phyloP scores from a whole-genome alignment of 2,797 vertebrate genomes.

The Sebastes taczanowskii region DNA sequence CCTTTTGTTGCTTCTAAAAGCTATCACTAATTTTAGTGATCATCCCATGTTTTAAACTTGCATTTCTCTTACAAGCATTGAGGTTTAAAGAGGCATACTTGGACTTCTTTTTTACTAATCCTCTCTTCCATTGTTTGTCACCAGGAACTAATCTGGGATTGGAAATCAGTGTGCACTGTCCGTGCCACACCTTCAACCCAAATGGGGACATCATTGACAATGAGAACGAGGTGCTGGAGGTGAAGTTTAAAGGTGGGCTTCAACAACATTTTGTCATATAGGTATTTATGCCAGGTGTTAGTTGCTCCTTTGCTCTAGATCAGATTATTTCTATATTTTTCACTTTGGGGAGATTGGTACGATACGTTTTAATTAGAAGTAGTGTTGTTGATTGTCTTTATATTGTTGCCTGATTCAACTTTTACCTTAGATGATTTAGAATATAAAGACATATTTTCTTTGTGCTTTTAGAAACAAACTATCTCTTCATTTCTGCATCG shows the following conservation, averaged over 20 bases:
- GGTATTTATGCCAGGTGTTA: not conserved
- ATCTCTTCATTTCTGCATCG: not conserved
- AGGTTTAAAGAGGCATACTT: not conserved
- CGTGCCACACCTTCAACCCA: conserved; percentile 91
- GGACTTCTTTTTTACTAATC: not conserved
- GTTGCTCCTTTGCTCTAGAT: not conserved
- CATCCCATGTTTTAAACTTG: not conserved
- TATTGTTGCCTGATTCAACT: not conserved
- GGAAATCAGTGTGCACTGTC: conserved; percentile 94
- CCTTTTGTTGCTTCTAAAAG: not conserved
- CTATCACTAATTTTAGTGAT: not conserved
- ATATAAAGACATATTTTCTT: not conserved
- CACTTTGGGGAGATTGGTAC: not conserved
- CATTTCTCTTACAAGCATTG: not conserved
- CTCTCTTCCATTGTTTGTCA: conserved; percentile 30
- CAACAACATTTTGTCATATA: not conserved
- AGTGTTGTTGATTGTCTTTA: not conserved
- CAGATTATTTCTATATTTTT: not conserved
- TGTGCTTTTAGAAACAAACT: not conserved
- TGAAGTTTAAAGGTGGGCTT: conserved; percentile 92
- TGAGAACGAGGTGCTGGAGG: conserved; percentile 89
- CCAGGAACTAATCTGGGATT: conserved; percentile 90
- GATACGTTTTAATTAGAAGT: not conserved
- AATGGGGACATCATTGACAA: conserved; percentile 91
- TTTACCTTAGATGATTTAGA: not conserved